Base-by-base conservation (phyloP, 2,797 vertebrate species). In the Catamblyrhynchus diadema region DNA sequence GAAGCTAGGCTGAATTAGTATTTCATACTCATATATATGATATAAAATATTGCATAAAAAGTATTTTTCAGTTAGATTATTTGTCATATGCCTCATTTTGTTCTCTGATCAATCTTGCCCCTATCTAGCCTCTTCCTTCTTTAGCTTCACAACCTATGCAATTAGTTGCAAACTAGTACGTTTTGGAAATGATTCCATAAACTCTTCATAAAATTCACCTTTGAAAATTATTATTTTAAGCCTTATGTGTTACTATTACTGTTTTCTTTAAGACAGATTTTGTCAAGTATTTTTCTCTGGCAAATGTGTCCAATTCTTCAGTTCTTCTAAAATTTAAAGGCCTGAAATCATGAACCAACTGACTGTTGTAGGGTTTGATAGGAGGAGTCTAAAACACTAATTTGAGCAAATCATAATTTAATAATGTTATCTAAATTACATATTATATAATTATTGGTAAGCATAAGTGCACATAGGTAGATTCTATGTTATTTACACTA, bases 361-460 rank as follows among this genome's bases (percentile, higher is more conserved):
- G 2, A 28, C 24, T 9, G 0, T 51, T 73, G 17, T 32, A 27
- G 30, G 9, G 2, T 91, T 81, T 83, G n/a, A 28, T 93, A 74
- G 37, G 42, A 39, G 14, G 22, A 69, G n/a, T 67, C 72, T 75
- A 45, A 83, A 83, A 6, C 50, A 90, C 20, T 61, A 83, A 94
- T 74, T 74, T 56, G 61, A 91, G 50, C 35, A 90, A 83, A 87
- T 88, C 41, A 37, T 88, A 94, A 94, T 86, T 71, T 82, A 90
- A 91, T 96, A 91, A 79, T 61, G 59, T 72, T 96, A 96, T 96
- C 87, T 96, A 94, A 93, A 83, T 86, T 83, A 15, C 18, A 48
- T n/a, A 41, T 93, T 77, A 69, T 81, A 59, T 75, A 93, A 81
- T 96, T 90, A 65, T 88, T 18, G 7, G 70, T 83, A 86, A 48